phyloP scores from a whole-genome alignment of 1,140 invertebrate species.

The Neotoxoptera formosana region DNA sequence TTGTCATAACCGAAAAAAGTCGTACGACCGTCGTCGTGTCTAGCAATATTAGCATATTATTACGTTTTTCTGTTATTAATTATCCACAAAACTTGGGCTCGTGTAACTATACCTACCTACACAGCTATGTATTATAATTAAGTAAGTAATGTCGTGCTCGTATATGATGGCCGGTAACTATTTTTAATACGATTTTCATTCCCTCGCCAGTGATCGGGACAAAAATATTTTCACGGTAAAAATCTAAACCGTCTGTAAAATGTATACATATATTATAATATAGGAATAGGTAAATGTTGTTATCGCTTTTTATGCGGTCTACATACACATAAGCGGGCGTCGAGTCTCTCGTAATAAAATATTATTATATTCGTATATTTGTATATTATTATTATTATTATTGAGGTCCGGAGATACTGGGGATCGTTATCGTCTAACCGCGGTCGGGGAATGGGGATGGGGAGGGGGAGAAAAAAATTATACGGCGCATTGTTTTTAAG shows the following conservation, averaged over 20 bases:
- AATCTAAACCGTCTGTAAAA: not conserved
- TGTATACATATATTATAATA: no score
- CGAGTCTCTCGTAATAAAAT: not conserved
- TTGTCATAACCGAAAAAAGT: not conserved
- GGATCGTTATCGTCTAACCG: slow-evolving; percentile 17
- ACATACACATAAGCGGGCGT: not conserved
- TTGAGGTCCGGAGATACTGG: not conserved
- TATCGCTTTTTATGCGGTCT: not conserved
- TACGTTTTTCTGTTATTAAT: not conserved
- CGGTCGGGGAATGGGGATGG: not conserved
- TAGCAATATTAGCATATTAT: not conserved
- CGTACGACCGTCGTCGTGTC: not conserved
- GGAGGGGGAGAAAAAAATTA: not conserved
- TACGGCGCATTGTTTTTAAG: slow-evolving; percentile 44
- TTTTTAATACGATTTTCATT: not conserved
- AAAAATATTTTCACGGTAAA: not conserved
- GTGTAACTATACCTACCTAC: not conserved
- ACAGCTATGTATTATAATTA: not conserved
- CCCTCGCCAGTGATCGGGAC: not conserved
- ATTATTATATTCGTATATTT: not conserved
- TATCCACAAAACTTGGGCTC: not conserved
- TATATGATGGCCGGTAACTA: not conserved
- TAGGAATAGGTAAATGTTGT: no score
- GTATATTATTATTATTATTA: slow-evolving; percentile 14
- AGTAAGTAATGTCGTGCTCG: not conserved